Percentiles rank a stretch among this genome's conserved stretches.
Evolutionary conservation across 2,797 vertebrate genomes (phyloP).

Genomic region (Adrianichthys oophorus): DNA sequence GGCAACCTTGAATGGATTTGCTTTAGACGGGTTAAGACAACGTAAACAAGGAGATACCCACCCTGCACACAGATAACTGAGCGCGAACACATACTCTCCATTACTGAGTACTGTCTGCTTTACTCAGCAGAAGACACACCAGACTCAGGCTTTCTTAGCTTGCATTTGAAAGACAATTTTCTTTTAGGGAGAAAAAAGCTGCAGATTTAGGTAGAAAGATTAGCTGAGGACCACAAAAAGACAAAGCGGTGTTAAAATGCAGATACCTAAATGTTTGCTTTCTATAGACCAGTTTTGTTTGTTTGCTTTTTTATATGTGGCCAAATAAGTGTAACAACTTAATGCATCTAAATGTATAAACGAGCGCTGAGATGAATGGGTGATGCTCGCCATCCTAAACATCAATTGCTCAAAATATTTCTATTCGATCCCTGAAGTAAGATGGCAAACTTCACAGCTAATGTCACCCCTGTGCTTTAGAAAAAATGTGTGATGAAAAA

Average conservation of each 20-base stretch:
- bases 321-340: conserved; percentile 2
- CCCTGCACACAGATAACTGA: conserved; percentile 16
- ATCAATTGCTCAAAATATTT: conserved; percentile 28
- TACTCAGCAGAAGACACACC: conserved; percentile 56
- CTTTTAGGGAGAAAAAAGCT: conserved; percentile 57
- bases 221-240: conserved; percentile 36
- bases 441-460: neutral
- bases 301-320: conserved; percentile 23
- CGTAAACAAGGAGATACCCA: conserved; percentile 43
- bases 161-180: conserved; percentile 57
- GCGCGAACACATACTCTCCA: conserved; percentile 34
- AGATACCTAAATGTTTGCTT: conserved; percentile 52
- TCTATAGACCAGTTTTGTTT: conserved; percentile 35
- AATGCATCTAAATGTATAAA: no score
- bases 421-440: conserved; percentile 33
- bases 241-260: conserved; percentile 40
- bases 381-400: conserved; percentile 54
- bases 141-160: conserved; percentile 42
- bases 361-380: conserved; percentile 45
- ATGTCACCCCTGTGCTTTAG: no score
- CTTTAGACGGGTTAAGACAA: conserved; percentile 29
- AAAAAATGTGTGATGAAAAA: no score
- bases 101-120: conserved; percentile 63
- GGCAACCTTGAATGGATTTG: conserved; percentile 34
- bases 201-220: conserved; percentile 59